Conservation (phyloP, 2,113 vertebrate genomes). For the Gorsachius goisagi region DNA sequence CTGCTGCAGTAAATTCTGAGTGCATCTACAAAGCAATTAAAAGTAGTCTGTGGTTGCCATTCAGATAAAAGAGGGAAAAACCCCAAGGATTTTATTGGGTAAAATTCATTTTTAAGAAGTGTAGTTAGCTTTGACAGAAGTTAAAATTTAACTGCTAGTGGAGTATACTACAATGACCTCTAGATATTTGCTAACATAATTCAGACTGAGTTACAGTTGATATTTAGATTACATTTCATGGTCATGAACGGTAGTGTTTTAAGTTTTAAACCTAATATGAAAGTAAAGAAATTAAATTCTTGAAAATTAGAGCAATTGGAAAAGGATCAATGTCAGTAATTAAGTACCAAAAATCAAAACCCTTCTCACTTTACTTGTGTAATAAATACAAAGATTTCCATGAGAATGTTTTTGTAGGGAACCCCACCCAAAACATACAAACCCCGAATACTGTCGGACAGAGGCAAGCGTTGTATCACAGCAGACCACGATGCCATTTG, state of each 20-base stretch:
- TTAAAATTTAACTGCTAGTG: conserved; percentile 63
- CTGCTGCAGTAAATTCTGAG: conserved; percentile 70
- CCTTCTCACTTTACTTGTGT: background rate
- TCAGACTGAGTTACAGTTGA: conserved; percentile 51
- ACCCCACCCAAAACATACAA: background rate
- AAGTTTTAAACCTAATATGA: conserved; percentile 51
- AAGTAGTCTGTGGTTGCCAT: conserved; percentile 68
- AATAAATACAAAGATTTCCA: conserved; percentile 19
- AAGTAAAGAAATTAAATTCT: conserved; percentile 61
- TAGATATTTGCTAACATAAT: conserved; percentile 35
- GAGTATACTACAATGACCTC: conserved; percentile 63
- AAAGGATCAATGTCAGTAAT: conserved; percentile 50
- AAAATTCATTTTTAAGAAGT: conserved; percentile 48
- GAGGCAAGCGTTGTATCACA: background rate
- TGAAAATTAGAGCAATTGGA: conserved; percentile 57
- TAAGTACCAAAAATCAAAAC: conserved; percentile 22
- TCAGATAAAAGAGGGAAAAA: conserved; percentile 56
- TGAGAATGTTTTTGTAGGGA: background rate
- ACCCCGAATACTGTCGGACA: conserved; percentile 14
- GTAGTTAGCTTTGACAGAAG: conserved; percentile 54
- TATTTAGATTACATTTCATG: conserved; percentile 49
- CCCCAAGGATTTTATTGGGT: background rate
- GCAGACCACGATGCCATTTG: background rate
- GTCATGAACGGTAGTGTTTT: conserved; percentile 46
- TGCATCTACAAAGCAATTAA: conserved; percentile 67